Conservation (phyloP, 2,113 vertebrate species). For the Platycercus adscitus region DNA sequence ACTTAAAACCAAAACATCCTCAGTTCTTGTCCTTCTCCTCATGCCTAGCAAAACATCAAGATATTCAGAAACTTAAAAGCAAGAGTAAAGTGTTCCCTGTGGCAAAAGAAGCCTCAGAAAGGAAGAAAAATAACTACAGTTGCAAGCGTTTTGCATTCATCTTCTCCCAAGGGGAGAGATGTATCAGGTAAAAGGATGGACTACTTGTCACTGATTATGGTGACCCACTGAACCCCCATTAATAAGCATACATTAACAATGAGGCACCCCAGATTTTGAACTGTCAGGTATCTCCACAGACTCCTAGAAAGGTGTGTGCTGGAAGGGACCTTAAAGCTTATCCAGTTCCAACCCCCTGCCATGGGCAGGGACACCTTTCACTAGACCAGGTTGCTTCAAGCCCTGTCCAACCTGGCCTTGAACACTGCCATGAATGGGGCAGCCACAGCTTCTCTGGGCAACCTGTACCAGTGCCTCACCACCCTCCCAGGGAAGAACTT, state of each 20-base stretch:
- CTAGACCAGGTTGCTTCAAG: background rate
- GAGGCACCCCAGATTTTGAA: background rate
- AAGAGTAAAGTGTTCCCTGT: accelerated
- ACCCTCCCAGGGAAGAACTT: background rate
- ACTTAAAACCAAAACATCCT: background rate
- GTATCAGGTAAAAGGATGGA: background rate
- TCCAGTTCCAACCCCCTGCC: background rate
- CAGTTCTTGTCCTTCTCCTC: background rate
- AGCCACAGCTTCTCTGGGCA: background rate
- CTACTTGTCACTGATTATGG: background rate
- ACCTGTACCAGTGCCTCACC: background rate
- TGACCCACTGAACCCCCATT: accelerated
- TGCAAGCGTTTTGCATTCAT: background rate
- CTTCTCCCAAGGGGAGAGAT: background rate
- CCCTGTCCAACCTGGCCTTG: background rate
- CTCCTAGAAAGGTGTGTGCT: background rate
- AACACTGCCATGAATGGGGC: background rate
- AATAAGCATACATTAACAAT: background rate
- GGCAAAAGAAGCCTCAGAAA: background rate
- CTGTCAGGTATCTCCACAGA: background rate
- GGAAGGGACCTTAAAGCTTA: background rate
- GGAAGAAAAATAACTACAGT: background rate
- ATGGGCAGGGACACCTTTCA: background rate
- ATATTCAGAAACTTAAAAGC: background rate
- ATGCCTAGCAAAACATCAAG: background rate